A percentile compares a stretch with the other conserved stretches of the same genome.
These are phyloP conservation scores for Drosophila truncata DNA, from an alignment of 1,140 invertebrate genomes.

Conservation along the genomic window DNA sequence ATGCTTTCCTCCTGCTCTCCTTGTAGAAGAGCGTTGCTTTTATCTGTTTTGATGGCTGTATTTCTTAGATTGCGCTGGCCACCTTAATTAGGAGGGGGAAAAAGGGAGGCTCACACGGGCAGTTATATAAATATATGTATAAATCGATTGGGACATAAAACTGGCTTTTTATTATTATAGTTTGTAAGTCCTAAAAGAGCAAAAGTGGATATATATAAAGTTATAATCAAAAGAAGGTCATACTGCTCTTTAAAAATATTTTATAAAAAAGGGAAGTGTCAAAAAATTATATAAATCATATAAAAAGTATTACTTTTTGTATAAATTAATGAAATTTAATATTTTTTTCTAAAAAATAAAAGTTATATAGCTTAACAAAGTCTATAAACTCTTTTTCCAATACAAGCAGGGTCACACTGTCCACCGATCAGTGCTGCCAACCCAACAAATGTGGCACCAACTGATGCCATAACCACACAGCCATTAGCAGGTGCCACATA, in stretches of 20 bases:
- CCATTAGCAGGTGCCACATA: slow-evolving; percentile 60
- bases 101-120: neutral
- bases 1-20: slow-evolving; percentile 1
- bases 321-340: neutral
- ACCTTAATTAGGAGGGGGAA: slow-evolving; percentile 7
- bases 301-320: neutral
- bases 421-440: slow-evolving; percentile 24
- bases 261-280: neutral
- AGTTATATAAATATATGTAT: neutral
- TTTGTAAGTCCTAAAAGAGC: neutral
- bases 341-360: neutral
- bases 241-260: neutral
- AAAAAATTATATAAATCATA: neutral
- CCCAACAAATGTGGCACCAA: slow-evolving; percentile 19
- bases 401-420: slow-evolving; percentile 13
- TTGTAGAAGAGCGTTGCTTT: neutral
- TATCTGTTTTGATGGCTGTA: slow-evolving; percentile 46
- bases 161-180: neutral
- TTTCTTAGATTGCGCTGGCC: slow-evolving; percentile 30
- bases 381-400: neutral
- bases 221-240: neutral
- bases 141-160: neutral
- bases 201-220: neutral
- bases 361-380: no score
- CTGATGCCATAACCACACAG: slow-evolving; percentile 17